A percentile compares a stretch with the other conserved stretches of the same genome.
Evolutionary conservation across 2,797 vertebrate species (phyloP).

Genomic region (Parotocinclus haroldoi): DNA sequence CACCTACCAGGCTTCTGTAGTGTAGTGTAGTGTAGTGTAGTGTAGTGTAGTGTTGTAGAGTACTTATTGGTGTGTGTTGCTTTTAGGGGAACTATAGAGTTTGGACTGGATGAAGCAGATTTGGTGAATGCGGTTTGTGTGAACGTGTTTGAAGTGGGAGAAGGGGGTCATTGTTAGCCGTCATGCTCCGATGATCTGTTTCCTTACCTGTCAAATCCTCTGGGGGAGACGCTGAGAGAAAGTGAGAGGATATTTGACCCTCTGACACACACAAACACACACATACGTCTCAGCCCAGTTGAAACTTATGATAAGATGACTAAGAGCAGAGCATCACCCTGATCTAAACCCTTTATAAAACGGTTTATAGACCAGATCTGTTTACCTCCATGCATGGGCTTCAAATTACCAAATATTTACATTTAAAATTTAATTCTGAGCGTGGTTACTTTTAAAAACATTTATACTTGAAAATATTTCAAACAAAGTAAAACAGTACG

Average conservation of each 20-base stretch:
- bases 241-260: constrained; percentile 54
- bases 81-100: constrained; percentile 28
- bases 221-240: constrained; percentile 58
- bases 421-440: no score
- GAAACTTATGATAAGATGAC: constrained; percentile 44
- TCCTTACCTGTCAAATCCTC: constrained; percentile 85
- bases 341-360: constrained; percentile 12
- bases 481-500: no score
- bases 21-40: not conserved
- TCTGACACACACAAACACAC: constrained; percentile 53
- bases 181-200: constrained; percentile 86
- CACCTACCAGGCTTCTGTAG: not conserved
- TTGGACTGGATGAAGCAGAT: constrained; percentile 26
- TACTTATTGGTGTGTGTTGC: constrained; percentile 13
- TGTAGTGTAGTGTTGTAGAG: no score
- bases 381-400: not conserved
- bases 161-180: constrained; percentile 69
- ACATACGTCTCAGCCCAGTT: constrained; percentile 9
- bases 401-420: constrained; percentile 45
- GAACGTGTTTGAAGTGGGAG: constrained; percentile 37
- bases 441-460: no score
- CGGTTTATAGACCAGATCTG: constrained; percentile 5
- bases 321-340: constrained; percentile 30
- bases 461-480: no score
- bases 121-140: constrained; percentile 19